These are phyloP conservation scores for Drosophila nasuta DNA, from an alignment of 1,140 invertebrate genomes.

Conservation along the genomic window DNA sequence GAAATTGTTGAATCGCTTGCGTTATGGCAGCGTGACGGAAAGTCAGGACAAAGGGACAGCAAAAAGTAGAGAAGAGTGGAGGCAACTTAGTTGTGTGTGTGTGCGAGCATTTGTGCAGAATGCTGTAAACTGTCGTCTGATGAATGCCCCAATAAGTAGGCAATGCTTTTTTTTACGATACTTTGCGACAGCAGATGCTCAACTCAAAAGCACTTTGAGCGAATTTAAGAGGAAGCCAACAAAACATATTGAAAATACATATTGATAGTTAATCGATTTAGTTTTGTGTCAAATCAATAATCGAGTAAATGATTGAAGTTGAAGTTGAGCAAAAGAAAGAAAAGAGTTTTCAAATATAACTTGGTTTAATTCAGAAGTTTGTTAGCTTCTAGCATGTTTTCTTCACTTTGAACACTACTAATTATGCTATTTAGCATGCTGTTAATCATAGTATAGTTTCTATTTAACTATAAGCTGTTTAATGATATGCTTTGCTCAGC, in stretches of 20 bases:
- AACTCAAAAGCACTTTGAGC: neutral
- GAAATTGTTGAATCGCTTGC: slow-evolving; percentile 54
- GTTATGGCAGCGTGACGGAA: slow-evolving; percentile 42
- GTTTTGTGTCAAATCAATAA: neutral
- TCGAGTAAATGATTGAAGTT: neutral
- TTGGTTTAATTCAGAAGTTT: too few relatives aligned
- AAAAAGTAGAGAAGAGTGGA: neutral
- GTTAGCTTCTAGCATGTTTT: too few relatives aligned
- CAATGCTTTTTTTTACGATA: slow-evolving; percentile 37
- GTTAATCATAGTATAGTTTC: neutral
- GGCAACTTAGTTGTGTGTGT: slow-evolving; percentile 14
- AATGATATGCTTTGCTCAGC: neutral
- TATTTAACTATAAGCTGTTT: neutral
- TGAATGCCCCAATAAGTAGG: slow-evolving; percentile 58
- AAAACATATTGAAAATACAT: neutral
- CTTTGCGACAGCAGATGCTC: slow-evolving; percentile 9
- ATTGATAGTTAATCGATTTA: neutral
- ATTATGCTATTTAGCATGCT: too few relatives aligned
- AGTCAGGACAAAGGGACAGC: neutral
- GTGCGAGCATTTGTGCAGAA: slow-evolving; percentile 33
- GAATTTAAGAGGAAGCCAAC: neutral
- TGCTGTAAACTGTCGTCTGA: slow-evolving; percentile 53
- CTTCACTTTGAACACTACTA: too few relatives aligned
- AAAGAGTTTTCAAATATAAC: neutral
- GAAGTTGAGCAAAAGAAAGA: neutral